Percentiles rank a stretch among this genome's conserved stretches.
Conservation (phyloP, 64 coral and sea anemone species). For the Stylophora pistillata region DNA sequence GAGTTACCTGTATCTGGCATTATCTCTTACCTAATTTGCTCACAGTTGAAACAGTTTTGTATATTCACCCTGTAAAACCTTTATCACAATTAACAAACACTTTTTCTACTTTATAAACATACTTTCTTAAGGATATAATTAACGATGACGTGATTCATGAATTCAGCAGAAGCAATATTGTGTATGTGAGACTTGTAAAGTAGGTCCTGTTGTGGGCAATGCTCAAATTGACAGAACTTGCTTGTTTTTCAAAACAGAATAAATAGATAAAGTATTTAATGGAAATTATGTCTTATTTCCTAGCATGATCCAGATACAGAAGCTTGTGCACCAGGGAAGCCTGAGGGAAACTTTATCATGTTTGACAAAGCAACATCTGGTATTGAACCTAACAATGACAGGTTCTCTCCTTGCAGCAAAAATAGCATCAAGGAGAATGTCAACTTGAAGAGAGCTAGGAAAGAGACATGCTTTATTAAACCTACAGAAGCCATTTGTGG, state of each 20-base stretch:
- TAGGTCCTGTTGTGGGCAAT: too few species aligned
- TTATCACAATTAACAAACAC: too few species aligned
- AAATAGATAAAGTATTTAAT: not conserved
- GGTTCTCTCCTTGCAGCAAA: constrained; percentile 77
- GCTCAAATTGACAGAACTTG: too few species aligned
- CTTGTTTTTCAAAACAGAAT: not conserved
- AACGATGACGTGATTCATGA: too few species aligned
- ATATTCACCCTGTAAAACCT: too few species aligned
- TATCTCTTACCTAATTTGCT: too few species aligned
- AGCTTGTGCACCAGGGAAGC: constrained; percentile 56
- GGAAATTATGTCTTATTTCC: not conserved
- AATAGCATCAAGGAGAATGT: constrained; percentile 70
- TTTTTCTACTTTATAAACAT: too few species aligned
- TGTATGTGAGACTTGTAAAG: too few species aligned
- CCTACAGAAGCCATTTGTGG: constrained; percentile 65
- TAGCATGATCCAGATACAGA: constrained; percentile 79
- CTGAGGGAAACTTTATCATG: constrained; percentile 81
- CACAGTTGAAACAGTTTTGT: too few species aligned
- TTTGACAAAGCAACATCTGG: constrained; percentile 88
- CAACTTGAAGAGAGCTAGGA: constrained; percentile 21
- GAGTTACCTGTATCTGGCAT: too few species aligned
- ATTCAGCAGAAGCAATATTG: too few species aligned
- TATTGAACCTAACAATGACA: constrained; percentile 74
- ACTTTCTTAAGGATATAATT: too few species aligned
- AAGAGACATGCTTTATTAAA: constrained; percentile 46